Evolutionary conservation across 2,113 vertebrate species (phyloP).

Genomic region (Mesembrinibis cayennensis): DNA sequence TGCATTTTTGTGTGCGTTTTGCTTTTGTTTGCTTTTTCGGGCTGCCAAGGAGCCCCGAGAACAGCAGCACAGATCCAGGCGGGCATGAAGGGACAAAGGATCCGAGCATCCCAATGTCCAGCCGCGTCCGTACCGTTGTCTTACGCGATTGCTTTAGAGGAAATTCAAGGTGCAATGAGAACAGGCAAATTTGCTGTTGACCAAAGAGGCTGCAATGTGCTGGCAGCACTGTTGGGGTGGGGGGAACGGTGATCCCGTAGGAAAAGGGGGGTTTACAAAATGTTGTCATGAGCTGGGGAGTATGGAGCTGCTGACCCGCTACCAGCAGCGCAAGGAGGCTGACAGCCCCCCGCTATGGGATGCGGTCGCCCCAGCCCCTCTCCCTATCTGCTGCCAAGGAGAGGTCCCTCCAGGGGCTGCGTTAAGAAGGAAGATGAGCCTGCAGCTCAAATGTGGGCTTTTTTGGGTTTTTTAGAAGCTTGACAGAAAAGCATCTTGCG

Average conservation of each 20-base stretch:
- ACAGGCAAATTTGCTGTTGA: background rate
- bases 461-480: no score
- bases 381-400: background rate
- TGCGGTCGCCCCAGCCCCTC: fast-evolving
- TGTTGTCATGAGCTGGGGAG: no score
- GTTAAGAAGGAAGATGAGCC: background rate
- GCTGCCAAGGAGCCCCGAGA: background rate
- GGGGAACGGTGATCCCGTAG: background rate
- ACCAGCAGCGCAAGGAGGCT: background rate
- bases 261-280: background rate
- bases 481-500: background rate
- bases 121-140: background rate
- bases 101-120: background rate
- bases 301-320: background rate
- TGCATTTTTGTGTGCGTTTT: background rate
- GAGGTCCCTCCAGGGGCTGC: background rate
- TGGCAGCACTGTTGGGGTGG: background rate
- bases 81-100: no score
- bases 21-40: background rate
- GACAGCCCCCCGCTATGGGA: background rate
- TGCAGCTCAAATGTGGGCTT: background rate
- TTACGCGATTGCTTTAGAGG: background rate
- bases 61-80: background rate
- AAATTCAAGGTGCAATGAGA: background rate
- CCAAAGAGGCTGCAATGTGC: background rate